These are phyloP conservation scores for Caenorhabditis auriculariae DNA, from an alignment of 2,888 invertebrate species.

Conservation along the genomic window DNA sequence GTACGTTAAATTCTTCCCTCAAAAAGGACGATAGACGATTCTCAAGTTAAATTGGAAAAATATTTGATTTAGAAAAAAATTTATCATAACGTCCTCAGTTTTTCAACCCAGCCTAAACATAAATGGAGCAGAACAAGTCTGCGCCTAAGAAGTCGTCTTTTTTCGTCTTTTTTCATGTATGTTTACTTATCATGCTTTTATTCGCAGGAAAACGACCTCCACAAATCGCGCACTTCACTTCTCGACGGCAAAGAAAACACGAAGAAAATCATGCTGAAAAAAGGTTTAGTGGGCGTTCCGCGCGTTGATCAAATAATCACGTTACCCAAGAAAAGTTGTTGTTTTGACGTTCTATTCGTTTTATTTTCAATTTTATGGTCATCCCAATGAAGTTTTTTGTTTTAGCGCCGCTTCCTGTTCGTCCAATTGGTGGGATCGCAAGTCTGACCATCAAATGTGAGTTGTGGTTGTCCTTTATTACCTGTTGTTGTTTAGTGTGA, in stretches of 20 bases:
- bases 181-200: neutral
- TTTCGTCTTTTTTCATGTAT: neutral
- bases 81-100: too few species aligned
- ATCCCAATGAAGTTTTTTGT: neutral
- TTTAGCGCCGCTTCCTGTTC: slow-evolving; percentile 3
- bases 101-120: too few species aligned
- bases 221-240: slow-evolving; percentile 28
- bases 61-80: too few species aligned
- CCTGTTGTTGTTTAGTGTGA: neutral
- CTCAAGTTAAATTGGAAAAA: too few species aligned
- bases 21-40: too few species aligned
- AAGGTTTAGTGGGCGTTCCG: neutral
- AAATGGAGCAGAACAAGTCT: too few species aligned
- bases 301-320: neutral
- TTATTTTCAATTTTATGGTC: neutral
- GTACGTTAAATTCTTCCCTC: too few species aligned
- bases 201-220: slow-evolving; percentile 30
- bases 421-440: slow-evolving; percentile 21
- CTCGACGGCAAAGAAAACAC: slow-evolving; percentile 28
- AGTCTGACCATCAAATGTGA: slow-evolving; percentile 16
- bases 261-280: neutral
- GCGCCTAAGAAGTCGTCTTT: too few species aligned
- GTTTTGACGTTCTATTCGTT: neutral
- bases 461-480: neutral
- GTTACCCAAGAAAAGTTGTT: too few species aligned